These are phyloP conservation scores for Ectropis crepuscularia DNA, from an alignment of 2,888 invertebrate genomes.

Conservation along the genomic window DNA sequence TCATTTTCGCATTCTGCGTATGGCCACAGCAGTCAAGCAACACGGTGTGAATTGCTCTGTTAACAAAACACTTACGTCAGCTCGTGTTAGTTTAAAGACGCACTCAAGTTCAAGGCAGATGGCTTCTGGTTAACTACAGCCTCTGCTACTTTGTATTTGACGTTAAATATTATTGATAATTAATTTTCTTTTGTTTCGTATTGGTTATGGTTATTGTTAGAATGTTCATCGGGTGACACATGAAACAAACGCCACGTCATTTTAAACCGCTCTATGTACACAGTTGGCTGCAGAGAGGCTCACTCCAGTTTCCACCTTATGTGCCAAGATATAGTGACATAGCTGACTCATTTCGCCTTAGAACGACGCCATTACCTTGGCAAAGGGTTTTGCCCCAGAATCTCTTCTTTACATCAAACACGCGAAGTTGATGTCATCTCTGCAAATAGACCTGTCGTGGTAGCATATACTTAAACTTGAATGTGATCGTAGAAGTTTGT, in stretches of 20 bases:
- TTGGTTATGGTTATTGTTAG: constrained; percentile 18
- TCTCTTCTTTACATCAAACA: constrained; percentile 41
- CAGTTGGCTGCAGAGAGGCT: constrained; percentile 62
- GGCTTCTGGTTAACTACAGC: constrained; percentile 36
- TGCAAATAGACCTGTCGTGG: constrained; percentile 36
- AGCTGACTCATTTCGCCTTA: constrained; percentile 68
- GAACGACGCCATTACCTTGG: constrained; percentile 45
- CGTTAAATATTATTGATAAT: constrained; percentile 21
- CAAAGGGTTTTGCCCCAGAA: constrained; percentile 53
- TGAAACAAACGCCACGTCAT: constrained; percentile 36
- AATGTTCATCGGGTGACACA: constrained; percentile 31
- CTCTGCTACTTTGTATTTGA: constrained; percentile 29
- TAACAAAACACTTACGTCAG: constrained; percentile 77
- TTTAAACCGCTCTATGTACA: constrained; percentile 56
- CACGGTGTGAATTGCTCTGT: constrained; percentile 70
- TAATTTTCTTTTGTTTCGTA: constrained; percentile 35
- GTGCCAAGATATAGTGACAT: constrained; percentile 58
- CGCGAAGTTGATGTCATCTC: constrained; percentile 49
- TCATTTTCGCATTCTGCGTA: constrained; percentile 49
- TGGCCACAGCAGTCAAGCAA: constrained; percentile 57
- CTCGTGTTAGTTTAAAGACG: constrained; percentile 54
- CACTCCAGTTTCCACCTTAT: constrained; percentile 55
- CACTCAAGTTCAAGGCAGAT: constrained; percentile 76
- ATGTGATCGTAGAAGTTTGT: constrained; percentile 25
- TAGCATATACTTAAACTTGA: constrained; percentile 30